Conservation (phyloP, 1,140 invertebrate species). For the Cyrtorhinus lividipennis region DNA sequence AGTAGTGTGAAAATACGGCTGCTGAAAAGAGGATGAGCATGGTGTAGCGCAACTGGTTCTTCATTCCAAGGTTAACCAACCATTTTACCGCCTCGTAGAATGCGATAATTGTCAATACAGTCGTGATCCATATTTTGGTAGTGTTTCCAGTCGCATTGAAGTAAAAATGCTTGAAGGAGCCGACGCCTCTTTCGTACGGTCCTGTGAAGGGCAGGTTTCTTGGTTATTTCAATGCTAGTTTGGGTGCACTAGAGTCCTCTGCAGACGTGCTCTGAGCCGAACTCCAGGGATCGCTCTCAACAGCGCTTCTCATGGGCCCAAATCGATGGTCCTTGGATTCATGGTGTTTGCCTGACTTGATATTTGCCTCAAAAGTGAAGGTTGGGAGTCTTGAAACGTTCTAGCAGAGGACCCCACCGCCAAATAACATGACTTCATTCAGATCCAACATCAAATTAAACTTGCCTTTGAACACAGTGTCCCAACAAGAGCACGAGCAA, state of each 20-base stretch:
- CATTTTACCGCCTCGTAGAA: conserved; percentile 58
- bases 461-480: conserved; percentile 26
- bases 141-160: conserved; percentile 63
- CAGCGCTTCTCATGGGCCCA: too few species aligned
- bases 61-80: conserved; percentile 39
- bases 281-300: too few species aligned
- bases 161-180: conserved; percentile 67
- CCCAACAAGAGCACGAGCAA: conserved; percentile 25
- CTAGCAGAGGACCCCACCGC: too few species aligned
- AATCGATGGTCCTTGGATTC: too few species aligned
- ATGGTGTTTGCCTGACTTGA: too few species aligned
- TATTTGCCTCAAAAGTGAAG: too few species aligned
- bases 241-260: too few species aligned
- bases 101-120: conserved; percentile 46
- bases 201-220: conserved; percentile 34
- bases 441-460: too few species aligned
- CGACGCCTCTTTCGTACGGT: conserved; percentile 56
- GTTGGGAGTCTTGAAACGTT: too few species aligned
- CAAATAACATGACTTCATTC: too few species aligned
- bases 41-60: conserved; percentile 40
- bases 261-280: too few species aligned
- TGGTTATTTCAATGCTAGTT: too few species aligned
- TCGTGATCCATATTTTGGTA: conserved; percentile 59
- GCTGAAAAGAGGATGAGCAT: conserved; percentile 55
- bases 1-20: conserved; percentile 66